These are phyloP conservation scores for Centropus unirufus DNA, from an alignment of 2,113 vertebrate species.

Conservation along the genomic window DNA sequence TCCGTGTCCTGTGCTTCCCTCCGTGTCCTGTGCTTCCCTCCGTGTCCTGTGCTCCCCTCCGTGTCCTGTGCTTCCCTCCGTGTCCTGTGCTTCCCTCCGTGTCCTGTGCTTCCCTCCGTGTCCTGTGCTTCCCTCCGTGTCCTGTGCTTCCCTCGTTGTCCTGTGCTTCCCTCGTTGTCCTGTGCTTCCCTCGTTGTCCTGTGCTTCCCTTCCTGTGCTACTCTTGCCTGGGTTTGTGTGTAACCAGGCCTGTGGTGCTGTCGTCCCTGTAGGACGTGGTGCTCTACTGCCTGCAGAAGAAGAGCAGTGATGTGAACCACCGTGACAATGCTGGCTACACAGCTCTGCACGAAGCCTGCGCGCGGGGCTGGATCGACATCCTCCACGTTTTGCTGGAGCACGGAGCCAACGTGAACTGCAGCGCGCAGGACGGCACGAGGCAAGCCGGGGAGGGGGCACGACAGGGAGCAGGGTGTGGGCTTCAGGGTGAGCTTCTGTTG, in stretches of 20 bases:
- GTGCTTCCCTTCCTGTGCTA: background rate
- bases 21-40: too few species aligned
- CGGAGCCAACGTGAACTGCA: slow-evolving; percentile 97
- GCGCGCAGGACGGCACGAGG: slow-evolving; percentile 96
- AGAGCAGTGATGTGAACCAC: slow-evolving; percentile 93
- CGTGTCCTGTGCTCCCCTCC: background rate
- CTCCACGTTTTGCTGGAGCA: slow-evolving; percentile 92
- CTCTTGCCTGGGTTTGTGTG: accelerated
- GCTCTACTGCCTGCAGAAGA: slow-evolving; percentile 95
- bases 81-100: background rate
- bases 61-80: slow-evolving; percentile 9
- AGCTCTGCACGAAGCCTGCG: slow-evolving; percentile 93
- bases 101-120: slow-evolving; percentile 54
- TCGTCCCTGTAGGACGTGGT: slow-evolving; percentile 87
- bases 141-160: slow-evolving; percentile 23
- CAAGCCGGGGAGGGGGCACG: slow-evolving; percentile 20
- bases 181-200: background rate
- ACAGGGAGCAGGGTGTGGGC: accelerated
- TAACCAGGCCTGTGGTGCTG: background rate
- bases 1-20: background rate
- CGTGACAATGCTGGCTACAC: slow-evolving; percentile 97
- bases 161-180: background rate
- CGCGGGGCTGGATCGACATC: slow-evolving; percentile 93
- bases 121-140: background rate
- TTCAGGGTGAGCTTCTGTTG: background rate